A percentile compares a stretch with the other conserved stretches of the same genome.
Evolutionary conservation across 2,113 vertebrate species (phyloP).

Genomic region (Vulpes vulpes): DNA sequence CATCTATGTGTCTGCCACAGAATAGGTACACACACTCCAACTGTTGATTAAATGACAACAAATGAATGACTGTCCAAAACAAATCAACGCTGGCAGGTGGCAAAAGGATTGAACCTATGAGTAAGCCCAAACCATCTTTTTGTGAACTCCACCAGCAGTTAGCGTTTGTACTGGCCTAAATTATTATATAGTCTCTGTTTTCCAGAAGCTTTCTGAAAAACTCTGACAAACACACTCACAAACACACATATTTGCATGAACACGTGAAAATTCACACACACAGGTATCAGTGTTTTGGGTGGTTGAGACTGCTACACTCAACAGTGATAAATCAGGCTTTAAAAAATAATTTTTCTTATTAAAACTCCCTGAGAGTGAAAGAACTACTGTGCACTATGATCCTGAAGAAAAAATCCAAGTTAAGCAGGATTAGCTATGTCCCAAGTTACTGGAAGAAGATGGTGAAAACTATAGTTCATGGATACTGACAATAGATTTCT

Average conservation of each 20-base stretch:
- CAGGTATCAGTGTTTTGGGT: not conserved
- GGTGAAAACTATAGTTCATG: not conserved
- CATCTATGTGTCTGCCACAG: not conserved
- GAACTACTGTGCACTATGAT: not conserved
- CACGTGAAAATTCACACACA: not conserved
- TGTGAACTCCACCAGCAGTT: slow-evolving; percentile 3
- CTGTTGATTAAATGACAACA: not conserved
- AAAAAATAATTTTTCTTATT: not conserved
- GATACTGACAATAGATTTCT: not conserved
- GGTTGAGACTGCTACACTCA: not conserved
- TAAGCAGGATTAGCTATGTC: not conserved
- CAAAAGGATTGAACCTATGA: not conserved
- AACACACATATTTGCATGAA: not conserved
- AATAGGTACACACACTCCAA: not conserved
- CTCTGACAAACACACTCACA: not conserved
- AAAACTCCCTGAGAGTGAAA: not conserved
- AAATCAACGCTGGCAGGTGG: not conserved
- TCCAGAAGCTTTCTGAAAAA: not conserved
- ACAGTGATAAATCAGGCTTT: not conserved
- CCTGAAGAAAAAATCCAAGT: not conserved
- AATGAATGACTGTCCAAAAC: not conserved
- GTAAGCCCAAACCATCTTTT: not conserved
- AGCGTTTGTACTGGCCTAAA: not conserved
- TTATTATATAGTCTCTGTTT: not conserved
- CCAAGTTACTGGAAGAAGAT: not conserved